phyloP scores from a whole-genome alignment of 2,888 invertebrate genomes.

The Calliphora vomitoria region DNA sequence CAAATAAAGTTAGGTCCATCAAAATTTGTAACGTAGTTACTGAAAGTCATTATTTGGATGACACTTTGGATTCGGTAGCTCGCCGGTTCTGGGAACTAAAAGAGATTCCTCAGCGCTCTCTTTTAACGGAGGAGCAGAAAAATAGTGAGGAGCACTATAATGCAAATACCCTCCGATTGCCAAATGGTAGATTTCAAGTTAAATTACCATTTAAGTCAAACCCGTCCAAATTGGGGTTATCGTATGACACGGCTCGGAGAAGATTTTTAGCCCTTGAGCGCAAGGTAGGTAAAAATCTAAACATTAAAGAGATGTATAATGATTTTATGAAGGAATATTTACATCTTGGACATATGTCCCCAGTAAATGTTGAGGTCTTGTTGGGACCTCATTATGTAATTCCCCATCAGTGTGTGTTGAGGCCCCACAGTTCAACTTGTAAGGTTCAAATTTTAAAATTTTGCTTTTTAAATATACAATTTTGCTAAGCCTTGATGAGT shows the following conservation, averaged over 20 bases:
- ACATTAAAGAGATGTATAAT: constrained; percentile 51
- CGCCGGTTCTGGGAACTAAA: constrained; percentile 12
- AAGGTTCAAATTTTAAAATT: too few relatives aligned
- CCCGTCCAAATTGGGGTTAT: constrained; percentile 59
- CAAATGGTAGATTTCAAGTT: constrained; percentile 53
- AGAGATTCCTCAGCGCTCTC: neutral
- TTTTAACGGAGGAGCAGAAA: neutral
- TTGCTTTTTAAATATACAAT: too few relatives aligned
- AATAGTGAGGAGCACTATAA: neutral
- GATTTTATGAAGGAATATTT: constrained; percentile 69
- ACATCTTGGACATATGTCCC: constrained; percentile 57
- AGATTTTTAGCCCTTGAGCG: constrained; percentile 65
- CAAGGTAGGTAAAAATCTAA: constrained; percentile 42
- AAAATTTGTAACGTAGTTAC: constrained; percentile 6
- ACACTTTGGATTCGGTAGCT: neutral
- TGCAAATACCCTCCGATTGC: neutral
- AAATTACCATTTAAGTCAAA: constrained; percentile 62
- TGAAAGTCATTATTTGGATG: neutral
- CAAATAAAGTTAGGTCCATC: constrained; percentile 40
- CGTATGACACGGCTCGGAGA: constrained; percentile 63
- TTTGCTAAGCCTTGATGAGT: too few relatives aligned
- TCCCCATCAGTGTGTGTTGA: constrained; percentile 66
- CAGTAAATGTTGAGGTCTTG: constrained; percentile 7
- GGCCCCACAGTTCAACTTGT: constrained; percentile 63
- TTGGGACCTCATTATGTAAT: constrained; percentile 61